Percentiles rank a stretch among this genome's conserved stretches.
Conservation (phyloP, 1,140 invertebrate genomes). For the Agrilus planipennis region DNA sequence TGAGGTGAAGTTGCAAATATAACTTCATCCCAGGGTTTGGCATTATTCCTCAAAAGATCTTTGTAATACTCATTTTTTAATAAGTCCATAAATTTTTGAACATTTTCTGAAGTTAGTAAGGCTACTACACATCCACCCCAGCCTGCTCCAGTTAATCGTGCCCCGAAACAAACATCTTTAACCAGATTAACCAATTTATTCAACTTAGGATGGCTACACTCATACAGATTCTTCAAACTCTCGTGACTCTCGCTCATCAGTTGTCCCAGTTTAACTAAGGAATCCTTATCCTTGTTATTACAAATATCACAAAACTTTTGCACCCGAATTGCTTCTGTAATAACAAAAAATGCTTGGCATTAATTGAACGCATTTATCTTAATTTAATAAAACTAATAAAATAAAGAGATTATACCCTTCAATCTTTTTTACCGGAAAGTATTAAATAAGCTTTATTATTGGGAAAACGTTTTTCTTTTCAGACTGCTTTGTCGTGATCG, state of each 20-base stretch:
- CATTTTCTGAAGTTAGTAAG: slow-evolving; percentile 52
- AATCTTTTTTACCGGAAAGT: no score
- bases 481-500: no score
- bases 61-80: slow-evolving; percentile 60
- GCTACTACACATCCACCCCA: slow-evolving; percentile 96
- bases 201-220: slow-evolving; percentile 86
- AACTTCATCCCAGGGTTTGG: slow-evolving; percentile 35
- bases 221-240: slow-evolving; percentile 76
- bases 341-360: slow-evolving; percentile 2
- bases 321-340: slow-evolving; percentile 69
- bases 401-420: no score
- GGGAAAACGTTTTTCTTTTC: no score
- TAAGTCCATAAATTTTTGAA: slow-evolving; percentile 54
- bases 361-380: neutral
- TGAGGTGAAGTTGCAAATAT: slow-evolving; percentile 46
- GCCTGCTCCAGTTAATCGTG: slow-evolving; percentile 87
- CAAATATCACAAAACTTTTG: slow-evolving; percentile 60
- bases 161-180: slow-evolving; percentile 59
- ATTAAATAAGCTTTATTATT: neutral
- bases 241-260: slow-evolving; percentile 85
- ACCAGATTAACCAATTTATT: slow-evolving; percentile 75
- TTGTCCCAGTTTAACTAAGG: slow-evolving; percentile 52
- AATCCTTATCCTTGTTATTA: slow-evolving; percentile 38
- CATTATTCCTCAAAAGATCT: slow-evolving; percentile 34
- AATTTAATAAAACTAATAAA: neutral